Evolutionary conservation across 2,113 vertebrate species (phyloP), one percentile per base, ranked within the genome.

Genomic region (Verasper variegatus): DNA sequence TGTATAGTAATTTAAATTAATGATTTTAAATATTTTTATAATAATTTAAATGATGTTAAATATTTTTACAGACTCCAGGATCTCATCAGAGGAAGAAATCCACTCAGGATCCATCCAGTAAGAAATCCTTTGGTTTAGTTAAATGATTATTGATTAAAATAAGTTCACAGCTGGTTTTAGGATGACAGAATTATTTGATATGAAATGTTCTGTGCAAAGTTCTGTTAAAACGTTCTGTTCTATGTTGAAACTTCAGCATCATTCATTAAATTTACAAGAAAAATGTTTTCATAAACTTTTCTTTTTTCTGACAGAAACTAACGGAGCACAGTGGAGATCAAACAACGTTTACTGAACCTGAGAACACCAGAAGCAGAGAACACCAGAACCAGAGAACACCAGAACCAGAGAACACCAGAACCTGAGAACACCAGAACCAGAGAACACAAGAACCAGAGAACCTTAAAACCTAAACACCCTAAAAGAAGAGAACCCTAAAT

Each of bases 81-180:
- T 61, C 86, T 17, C 91, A 90, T 35, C 91, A 94, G 74, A 92
- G 75, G 71, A 91, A 91, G 40, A 90, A 89, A 31, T 26, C 77
- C 0, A 15, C 76, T 1, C 89, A 90, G 24, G 92, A 94, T 1
- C 8, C 80, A 3, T n/a, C 76, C 69, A 93, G 90, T 91, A 90
- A 89, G 23, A 47, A 20, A 20, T 3, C 2, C 5, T 21, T 52
- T n/a, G 4, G 11, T 24, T 27, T 8, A 47, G 13, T 47, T 14
- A 14, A 14, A 37, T 14, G 59, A n/a, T 60, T 42, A 62, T 62
- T 63, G 59, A 62, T 40, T 42, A 1, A 42, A 42, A 42, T 42
- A 37, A 37, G 35, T 37, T 37, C 40, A 51, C 47, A 17, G 47
- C 14, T 51, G 47, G 18, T 51, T 51, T 51, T 1, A 14, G 17